These are phyloP conservation scores for Patiria miniata DNA, from an alignment of 35 echinoderm and acorn worm species.

Conservation along the genomic window DNA sequence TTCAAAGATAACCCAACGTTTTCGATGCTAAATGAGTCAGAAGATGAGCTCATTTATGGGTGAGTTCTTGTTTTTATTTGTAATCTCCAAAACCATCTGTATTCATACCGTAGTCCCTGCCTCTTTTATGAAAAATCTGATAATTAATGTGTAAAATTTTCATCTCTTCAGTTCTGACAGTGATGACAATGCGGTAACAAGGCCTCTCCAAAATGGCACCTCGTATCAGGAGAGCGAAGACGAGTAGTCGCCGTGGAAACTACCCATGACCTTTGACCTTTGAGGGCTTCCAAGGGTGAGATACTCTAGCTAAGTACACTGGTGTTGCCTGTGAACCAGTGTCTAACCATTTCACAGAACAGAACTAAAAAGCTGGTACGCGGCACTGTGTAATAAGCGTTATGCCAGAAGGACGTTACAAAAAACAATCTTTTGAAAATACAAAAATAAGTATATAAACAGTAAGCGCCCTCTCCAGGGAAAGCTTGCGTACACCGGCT, in stretches of 20 bases:
- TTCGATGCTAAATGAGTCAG: slow-evolving; percentile 99
- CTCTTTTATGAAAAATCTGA: background rate
- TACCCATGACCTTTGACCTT: background rate
- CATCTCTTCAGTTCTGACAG: background rate
- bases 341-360: too few relatives aligned
- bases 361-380: too few relatives aligned
- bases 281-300: slow-evolving; percentile 18
- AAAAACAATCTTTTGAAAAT: too few relatives aligned
- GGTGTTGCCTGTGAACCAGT: too few relatives aligned
- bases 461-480: too few relatives aligned
- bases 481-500: too few relatives aligned
- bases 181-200: background rate
- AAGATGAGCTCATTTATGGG: slow-evolving; percentile 90
- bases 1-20: slow-evolving; percentile 99
- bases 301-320: background rate
- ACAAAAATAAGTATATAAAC: too few relatives aligned
- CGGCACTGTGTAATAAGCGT: too few relatives aligned
- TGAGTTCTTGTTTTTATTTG: background rate
- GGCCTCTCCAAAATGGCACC: slow-evolving; percentile 10
- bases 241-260: background rate
- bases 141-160: too few relatives aligned
- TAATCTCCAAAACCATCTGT: background rate
- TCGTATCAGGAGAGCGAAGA: background rate
- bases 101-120: background rate
- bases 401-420: too few relatives aligned